Conservation (phyloP, 2,797 vertebrate species). For the Acanthornis magna region DNA sequence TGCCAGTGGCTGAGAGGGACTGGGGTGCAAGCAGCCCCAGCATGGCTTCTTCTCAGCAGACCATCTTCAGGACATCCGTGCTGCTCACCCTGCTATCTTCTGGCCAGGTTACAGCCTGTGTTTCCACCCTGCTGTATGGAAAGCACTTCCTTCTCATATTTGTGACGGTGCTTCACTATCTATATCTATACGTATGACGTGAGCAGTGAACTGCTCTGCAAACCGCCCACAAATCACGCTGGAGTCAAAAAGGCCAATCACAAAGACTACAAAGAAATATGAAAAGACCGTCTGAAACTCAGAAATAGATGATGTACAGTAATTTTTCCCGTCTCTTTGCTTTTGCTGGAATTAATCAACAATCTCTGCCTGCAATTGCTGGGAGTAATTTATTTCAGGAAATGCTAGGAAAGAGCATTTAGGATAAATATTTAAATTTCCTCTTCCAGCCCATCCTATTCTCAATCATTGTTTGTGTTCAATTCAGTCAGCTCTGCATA, state of each 20-base stretch:
- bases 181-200: neutral
- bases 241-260: slow-evolving; percentile 84
- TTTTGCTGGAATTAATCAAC: slow-evolving; percentile 65
- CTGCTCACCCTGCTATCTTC: neutral
- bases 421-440: slow-evolving; percentile 67
- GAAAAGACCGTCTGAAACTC: slow-evolving; percentile 79
- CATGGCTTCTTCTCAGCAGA: neutral
- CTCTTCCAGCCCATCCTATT: slow-evolving; percentile 49
- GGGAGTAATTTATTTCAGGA: slow-evolving; percentile 61
- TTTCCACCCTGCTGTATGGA: neutral
- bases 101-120: neutral
- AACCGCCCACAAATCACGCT: slow-evolving; percentile 80
- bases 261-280: slow-evolving; percentile 83
- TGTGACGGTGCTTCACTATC: neutral
- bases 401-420: slow-evolving; percentile 59
- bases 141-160: neutral
- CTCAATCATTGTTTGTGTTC: slow-evolving; percentile 60
- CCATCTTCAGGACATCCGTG: neutral
- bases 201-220: slow-evolving; percentile 35
- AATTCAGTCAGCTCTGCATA: slow-evolving; percentile 44
- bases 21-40: fast-evolving
- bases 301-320: slow-evolving; percentile 23
- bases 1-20: neutral
- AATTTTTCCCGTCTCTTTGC: slow-evolving; percentile 1
- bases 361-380: slow-evolving; percentile 51